Conservation (phyloP, 1,140 invertebrate species). For the Atta texana region DNA sequence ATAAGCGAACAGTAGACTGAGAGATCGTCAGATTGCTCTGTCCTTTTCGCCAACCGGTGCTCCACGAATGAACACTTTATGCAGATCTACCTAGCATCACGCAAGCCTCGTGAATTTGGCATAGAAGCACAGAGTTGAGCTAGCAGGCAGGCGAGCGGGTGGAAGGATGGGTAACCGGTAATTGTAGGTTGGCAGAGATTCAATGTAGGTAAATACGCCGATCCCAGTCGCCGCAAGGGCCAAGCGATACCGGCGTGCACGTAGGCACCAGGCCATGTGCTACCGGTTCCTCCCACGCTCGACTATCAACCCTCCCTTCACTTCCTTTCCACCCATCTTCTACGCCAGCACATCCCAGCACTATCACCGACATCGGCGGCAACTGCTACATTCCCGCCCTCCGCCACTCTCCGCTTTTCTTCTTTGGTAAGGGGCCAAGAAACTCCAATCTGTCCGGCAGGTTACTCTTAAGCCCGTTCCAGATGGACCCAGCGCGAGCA, state of each 20-base stretch:
- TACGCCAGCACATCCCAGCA: constrained; percentile 45
- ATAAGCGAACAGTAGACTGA: constrained; percentile 62
- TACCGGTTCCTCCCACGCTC: constrained; percentile 66
- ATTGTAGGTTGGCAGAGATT: constrained; percentile 86
- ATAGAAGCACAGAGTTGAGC: constrained; percentile 75
- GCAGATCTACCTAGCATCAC: constrained; percentile 78
- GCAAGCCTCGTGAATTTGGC: constrained; percentile 81
- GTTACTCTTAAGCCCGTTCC: constrained; percentile 80
- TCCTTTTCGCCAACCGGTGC: constrained; percentile 59
- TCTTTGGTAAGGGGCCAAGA: constrained; percentile 84
- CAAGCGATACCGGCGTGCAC: constrained; percentile 76
- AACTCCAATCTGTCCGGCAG: constrained; percentile 82
- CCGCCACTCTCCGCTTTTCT: constrained; percentile 70
- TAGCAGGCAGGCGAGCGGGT: constrained; percentile 45
- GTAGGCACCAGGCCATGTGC: constrained; percentile 82
- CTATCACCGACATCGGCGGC: constrained; percentile 64
- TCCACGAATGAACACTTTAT: constrained; percentile 74
- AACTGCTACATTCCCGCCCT: constrained; percentile 66
- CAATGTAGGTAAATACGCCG: constrained; percentile 86
- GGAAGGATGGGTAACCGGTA: constrained; percentile 85
- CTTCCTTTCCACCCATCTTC: constrained; percentile 56
- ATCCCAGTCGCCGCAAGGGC: constrained; percentile 77
- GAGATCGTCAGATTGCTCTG: constrained; percentile 73
- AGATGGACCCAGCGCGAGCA: constrained; percentile 78
- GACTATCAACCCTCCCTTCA: constrained; percentile 32